Conservation (phyloP, 2,888 invertebrate genomes). For the Sthenelais limicola region DNA sequence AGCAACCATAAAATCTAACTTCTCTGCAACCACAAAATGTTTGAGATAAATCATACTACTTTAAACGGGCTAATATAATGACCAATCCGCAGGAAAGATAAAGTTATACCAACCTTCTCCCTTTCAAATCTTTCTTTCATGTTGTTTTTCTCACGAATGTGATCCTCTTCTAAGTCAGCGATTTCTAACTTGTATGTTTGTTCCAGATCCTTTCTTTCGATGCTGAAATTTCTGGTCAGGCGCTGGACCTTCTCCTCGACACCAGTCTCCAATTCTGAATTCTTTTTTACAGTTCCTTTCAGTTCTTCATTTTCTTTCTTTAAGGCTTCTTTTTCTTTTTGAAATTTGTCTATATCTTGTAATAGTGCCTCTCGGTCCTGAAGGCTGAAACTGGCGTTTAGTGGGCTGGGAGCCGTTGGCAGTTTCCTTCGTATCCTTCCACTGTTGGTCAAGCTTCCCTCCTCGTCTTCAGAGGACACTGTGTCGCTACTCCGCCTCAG, state of each 20-base stretch:
- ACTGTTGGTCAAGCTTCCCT: constrained; percentile 1
- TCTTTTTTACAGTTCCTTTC: too few species aligned
- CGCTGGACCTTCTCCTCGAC: neutral
- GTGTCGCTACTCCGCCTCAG: constrained; percentile 13
- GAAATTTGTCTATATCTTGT: too few species aligned
- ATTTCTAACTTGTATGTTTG: constrained; percentile 62
- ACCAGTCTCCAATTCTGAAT: neutral
- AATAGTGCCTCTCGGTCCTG: too few species aligned
- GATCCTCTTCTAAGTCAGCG: constrained; percentile 57
- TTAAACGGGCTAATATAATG: too few species aligned
- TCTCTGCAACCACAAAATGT: too few species aligned
- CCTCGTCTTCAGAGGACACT: constrained; percentile 22
- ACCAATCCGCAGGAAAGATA: too few species aligned
- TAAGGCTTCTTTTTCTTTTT: too few species aligned
- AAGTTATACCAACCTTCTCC: constrained; percentile 57
- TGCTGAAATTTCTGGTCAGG: constrained; percentile 8
- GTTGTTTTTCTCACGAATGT: constrained; percentile 35
- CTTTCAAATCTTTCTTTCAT: constrained; percentile 50
- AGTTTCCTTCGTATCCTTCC: constrained; percentile 30
- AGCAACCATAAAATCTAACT: too few species aligned
- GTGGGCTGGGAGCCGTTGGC: neutral
- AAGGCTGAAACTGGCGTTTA: neutral
- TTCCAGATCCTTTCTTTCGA: constrained; percentile 64
- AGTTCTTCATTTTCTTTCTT: too few species aligned
- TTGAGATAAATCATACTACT: too few species aligned